These are phyloP conservation scores for Laticauda laticaudata DNA, from an alignment of 2,113 vertebrate species.

Conservation along the genomic window DNA sequence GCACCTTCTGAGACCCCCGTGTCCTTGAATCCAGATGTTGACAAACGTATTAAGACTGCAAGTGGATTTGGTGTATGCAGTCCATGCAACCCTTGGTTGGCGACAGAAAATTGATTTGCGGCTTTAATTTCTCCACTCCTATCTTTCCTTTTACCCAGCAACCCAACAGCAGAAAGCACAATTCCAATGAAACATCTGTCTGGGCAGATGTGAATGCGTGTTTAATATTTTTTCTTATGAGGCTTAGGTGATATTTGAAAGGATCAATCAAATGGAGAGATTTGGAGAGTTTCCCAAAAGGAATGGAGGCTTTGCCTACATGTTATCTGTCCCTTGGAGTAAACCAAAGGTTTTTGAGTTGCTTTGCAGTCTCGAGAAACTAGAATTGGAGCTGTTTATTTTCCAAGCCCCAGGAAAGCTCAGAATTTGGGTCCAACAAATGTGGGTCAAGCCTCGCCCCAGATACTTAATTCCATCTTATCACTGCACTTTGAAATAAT, in stretches of 20 bases:
- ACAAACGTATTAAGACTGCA: neutral
- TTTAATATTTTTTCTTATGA: neutral
- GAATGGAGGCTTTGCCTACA: neutral
- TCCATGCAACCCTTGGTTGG: neutral
- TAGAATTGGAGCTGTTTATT: neutral
- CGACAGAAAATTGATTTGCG: accelerated
- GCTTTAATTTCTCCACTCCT: neutral
- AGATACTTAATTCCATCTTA: neutral
- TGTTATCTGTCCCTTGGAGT: neutral
- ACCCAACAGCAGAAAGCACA: too few relatives aligned
- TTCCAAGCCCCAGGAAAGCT: neutral
- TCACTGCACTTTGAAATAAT: neutral
- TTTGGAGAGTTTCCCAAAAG: neutral
- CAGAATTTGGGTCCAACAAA: neutral
- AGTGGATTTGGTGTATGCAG: neutral
- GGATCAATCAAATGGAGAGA: neutral
- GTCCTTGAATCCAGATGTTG: neutral
- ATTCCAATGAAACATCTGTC: neutral
- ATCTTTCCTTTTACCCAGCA: neutral
- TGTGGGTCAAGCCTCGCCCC: too few relatives aligned
- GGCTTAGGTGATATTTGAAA: neutral
- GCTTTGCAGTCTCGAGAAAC: neutral
- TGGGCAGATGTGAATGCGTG: neutral
- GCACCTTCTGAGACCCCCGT: neutral
- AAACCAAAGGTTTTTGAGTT: neutral